Evolutionary conservation across 2,113 vertebrate species (phyloP).

Genomic region (Colaptes auratus): DNA sequence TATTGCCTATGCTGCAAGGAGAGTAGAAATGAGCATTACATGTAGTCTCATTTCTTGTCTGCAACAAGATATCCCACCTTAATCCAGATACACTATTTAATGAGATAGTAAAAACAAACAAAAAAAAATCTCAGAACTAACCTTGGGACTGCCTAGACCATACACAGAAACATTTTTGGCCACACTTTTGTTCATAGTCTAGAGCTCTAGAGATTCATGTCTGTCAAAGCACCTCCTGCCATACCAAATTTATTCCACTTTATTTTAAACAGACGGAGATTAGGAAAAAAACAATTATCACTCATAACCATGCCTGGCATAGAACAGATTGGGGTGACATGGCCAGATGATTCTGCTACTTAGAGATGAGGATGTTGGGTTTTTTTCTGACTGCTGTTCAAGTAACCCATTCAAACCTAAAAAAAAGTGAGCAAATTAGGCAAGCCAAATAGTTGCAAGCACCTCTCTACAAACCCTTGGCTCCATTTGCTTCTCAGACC

Average conservation of each 20-base stretch:
- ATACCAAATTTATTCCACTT: not conserved
- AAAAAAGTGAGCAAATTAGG: not conserved
- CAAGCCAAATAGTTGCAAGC: not conserved
- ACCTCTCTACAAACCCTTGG: not conserved
- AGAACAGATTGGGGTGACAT: slow-evolving; percentile 15
- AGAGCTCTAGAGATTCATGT: not conserved
- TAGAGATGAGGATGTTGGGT: not conserved
- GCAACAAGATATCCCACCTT: not conserved
- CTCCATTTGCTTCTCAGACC: not conserved
- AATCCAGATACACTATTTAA: not conserved
- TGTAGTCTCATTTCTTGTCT: not conserved
- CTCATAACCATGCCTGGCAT: not conserved
- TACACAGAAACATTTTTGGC: not conserved
- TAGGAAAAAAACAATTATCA: slow-evolving; percentile 10
- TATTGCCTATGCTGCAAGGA: not conserved
- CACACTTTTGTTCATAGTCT: not conserved
- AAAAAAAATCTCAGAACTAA: not conserved
- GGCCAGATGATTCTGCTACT: not conserved
- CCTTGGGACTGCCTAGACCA: not conserved
- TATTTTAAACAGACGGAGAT: not conserved
- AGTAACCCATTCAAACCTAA: not conserved
- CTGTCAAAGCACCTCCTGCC: not conserved
- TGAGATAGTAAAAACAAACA: not conserved
- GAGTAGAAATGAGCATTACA: not conserved
- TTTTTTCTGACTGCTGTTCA: not conserved